Base-by-base conservation (phyloP, 2,113 vertebrate species). In the Engraulis encrasicolus region DNA sequence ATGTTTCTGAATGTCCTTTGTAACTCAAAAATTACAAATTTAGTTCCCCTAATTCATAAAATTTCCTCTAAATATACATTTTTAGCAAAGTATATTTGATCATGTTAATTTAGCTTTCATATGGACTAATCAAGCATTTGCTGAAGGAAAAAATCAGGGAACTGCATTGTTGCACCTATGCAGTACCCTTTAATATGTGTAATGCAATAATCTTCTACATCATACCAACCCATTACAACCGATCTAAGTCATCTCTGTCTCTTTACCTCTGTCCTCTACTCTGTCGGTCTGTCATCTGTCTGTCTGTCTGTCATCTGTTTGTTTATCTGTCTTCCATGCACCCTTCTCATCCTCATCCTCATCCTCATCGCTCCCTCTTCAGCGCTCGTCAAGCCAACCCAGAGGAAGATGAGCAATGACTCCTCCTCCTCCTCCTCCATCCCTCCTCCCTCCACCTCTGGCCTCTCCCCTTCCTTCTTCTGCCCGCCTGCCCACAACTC, bases 401-500 rank as follows among this genome's bases (percentile, higher is more conserved):
- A 80, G 6, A 80, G 31, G 82, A 82, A 15, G 14, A 34, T 19
- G 2, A 34, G 1, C 1, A 27, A 11, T 48, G 77, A 31, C 78
- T 19, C 27, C 0, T 15, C 31, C 27, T 74, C 14, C 17, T 14
- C 14, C 66, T 31, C 66, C 34, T 31, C 34, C 66, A 2, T 14
- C 2, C 27, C 86, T 88, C 79, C 36, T 9, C 81, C 87, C 18
- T 48, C 0, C 18, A 48, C 0, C 17, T 11, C n/a, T 48, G 20
- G n/a, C 0, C 23, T 86, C 80, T 88, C 79, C n/a, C 83, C 79
- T 52, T 52, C 84, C 1, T 78, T 78, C 48, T 85, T 79, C 66
- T 52, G 74, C 74, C 49, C 61, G 50, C 3, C 79, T 81, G 58
- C 83, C 9, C 6, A 27, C 54, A 89, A 92, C 74, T 61, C 93